A percentile compares a stretch with the other conserved stretches of the same genome.
phyloP scores from a whole-genome alignment of 2,113 vertebrate species.

The Beaufortia kweichowensis region DNA sequence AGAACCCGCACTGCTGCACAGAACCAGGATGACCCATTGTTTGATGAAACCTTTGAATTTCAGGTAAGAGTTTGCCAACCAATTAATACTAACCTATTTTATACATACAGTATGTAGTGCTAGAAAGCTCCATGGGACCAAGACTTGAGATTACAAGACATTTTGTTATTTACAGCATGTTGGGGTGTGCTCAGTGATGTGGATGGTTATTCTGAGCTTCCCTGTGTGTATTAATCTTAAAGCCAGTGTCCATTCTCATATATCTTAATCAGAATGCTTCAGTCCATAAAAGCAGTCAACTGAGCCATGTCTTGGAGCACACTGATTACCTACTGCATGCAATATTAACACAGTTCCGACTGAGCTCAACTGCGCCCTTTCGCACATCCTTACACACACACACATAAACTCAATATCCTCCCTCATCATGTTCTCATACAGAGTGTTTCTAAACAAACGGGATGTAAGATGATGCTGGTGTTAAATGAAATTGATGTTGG shows the following conservation, averaged over 20 bases:
- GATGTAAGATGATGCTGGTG: no score
- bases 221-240: not conserved
- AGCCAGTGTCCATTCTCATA: constrained; percentile 33
- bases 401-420: not conserved
- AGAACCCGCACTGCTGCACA: constrained; percentile 94
- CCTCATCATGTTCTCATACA: not conserved
- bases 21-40: constrained; percentile 95
- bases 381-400: not conserved
- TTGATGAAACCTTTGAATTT: constrained; percentile 98
- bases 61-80: constrained; percentile 67
- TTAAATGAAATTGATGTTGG: no score
- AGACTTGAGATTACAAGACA: not conserved
- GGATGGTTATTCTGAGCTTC: constrained; percentile 15
- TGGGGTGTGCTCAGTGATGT: not conserved
- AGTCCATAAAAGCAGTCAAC: constrained; percentile 25
- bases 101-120: not conserved
- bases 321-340: constrained; percentile 8
- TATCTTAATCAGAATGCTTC: constrained; percentile 47
- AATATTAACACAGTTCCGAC: constrained; percentile 15
- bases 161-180: not conserved
- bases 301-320: not conserved
- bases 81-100: not conserved
- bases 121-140: not conserved
- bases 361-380: not conserved
- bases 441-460: not conserved